Conservation (phyloP, 2,888 invertebrate genomes). For the Leucania comma region DNA sequence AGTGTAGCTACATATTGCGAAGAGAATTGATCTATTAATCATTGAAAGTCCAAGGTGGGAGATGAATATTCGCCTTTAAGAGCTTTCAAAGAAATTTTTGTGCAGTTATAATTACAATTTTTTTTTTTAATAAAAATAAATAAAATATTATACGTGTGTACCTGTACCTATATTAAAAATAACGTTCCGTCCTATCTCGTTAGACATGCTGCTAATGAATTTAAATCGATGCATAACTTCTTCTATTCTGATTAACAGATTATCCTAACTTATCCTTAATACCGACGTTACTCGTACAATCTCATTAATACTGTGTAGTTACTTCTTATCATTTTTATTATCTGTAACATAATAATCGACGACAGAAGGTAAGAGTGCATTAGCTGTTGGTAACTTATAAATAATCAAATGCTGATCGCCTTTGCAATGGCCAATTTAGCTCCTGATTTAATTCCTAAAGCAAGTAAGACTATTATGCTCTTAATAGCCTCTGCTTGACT, state of each 20-base stretch:
- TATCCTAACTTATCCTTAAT: constrained; percentile 13
- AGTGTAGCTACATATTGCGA: background rate
- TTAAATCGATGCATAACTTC: constrained; percentile 5
- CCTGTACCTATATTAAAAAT: background rate
- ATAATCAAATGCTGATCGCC: constrained; percentile 7
- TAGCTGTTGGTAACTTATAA: background rate
- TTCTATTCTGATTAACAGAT: constrained; percentile 17
- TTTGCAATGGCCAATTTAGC: constrained; percentile 4
- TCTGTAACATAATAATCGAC: background rate
- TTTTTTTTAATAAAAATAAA: too few species aligned
- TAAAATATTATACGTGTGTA: too few species aligned
- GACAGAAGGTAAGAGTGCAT: background rate
- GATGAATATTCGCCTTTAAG: too few species aligned
- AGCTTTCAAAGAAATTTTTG: too few species aligned
- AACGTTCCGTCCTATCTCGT: background rate
- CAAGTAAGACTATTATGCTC: constrained; percentile 23
- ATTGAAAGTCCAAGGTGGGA: background rate
- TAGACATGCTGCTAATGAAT: too few species aligned
- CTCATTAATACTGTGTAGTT: background rate
- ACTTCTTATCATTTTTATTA: constrained; percentile 1
- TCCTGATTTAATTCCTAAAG: background rate
- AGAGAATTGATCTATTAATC: background rate
- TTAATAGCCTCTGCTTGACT: constrained; percentile 16
- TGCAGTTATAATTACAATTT: too few species aligned
- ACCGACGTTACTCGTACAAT: constrained; percentile 6